Base-by-base conservation (phyloP, 1,140 invertebrate species). In the Brachionus calyciflorus region DNA sequence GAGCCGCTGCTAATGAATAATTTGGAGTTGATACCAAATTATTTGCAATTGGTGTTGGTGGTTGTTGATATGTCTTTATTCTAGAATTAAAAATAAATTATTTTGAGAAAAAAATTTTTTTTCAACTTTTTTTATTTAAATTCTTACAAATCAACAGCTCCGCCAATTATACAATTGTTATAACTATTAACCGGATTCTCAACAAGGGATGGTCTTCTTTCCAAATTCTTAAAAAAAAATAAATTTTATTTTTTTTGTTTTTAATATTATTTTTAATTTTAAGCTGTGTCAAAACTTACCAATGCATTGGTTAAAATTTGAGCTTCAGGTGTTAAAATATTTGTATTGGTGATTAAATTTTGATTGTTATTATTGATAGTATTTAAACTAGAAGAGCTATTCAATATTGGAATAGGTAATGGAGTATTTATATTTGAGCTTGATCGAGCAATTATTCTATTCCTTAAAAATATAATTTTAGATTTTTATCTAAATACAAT, bases 301-400 rank as follows among this genome's bases (percentile, higher is more conserved):
- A 65, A 26, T 30, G 60, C 60, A 44, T 65, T 65, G 17, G 60
- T 24, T 12, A 65, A 65, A 24, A 65, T 65, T 65, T 65, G 60
- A 44, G 37, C 60, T 41, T 41, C 60, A 41, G 33, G 24, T 41
- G 60, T 24, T 28, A 44, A 2, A 65, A 21, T 65, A 21, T 41
- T 44, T 1, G 14, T 7, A 14, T 19, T 19, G 9, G 60, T 1
- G 10, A 65, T n/a, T 28, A 65, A 65, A 46, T 65, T 65, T 46
- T 41, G 60, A 10, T 28, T 65, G 12, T 44, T 65, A 10, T 28
- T 65, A 12, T 44, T 65, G 17, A 17, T 44, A 24, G 44, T 46
- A 14, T 46, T 46, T 14, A 65, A 7, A 10, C 14, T 24, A 17
- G 60, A 24, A 12, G 37, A 37, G 24, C 19, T 9, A 26, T 41